phyloP scores from a whole-genome alignment of 1,140 invertebrate species.

The Probaryconus sp. region DNA sequence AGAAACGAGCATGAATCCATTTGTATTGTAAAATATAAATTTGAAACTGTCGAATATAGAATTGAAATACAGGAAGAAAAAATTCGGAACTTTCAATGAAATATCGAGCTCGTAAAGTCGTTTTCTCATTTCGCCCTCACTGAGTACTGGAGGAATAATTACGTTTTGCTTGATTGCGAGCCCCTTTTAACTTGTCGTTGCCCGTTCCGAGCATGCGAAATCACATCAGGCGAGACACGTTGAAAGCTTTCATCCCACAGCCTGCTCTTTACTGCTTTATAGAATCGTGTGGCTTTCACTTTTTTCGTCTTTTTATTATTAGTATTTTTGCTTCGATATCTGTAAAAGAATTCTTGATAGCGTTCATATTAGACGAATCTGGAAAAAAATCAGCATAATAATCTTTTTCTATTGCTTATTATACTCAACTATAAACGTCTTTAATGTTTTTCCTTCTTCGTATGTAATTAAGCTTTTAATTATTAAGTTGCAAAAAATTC shows the following conservation, averaged over 20 bases:
- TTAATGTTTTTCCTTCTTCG: too few species aligned
- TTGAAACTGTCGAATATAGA: not conserved
- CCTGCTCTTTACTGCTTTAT: conserved; percentile 58
- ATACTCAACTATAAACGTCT: not conserved
- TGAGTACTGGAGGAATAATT: conserved; percentile 48
- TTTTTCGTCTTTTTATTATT: conserved; percentile 28
- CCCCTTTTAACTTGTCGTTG: conserved; percentile 58
- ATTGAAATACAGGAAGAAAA: conserved; percentile 31
- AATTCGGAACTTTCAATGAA: conserved; percentile 50
- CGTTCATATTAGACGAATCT: conserved; percentile 27
- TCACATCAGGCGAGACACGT: conserved; percentile 53
- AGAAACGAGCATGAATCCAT: too few species aligned
- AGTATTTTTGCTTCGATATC: conserved; percentile 24
- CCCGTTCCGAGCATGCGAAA: conserved; percentile 51
- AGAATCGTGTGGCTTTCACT: conserved; percentile 51
- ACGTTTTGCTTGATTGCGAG: conserved; percentile 57
- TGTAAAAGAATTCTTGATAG: conserved; percentile 38
- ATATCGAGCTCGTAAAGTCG: conserved; percentile 51
- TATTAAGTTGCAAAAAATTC: too few species aligned
- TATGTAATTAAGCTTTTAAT: too few species aligned
- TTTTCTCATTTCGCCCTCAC: conserved; percentile 45
- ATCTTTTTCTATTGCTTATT: not conserved
- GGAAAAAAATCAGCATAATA: conserved; percentile 28
- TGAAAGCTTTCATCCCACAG: conserved; percentile 57
- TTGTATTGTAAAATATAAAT: not conserved